Evolutionary conservation across 2,113 vertebrate species (phyloP).

Genomic region (Melierax canorus): DNA sequence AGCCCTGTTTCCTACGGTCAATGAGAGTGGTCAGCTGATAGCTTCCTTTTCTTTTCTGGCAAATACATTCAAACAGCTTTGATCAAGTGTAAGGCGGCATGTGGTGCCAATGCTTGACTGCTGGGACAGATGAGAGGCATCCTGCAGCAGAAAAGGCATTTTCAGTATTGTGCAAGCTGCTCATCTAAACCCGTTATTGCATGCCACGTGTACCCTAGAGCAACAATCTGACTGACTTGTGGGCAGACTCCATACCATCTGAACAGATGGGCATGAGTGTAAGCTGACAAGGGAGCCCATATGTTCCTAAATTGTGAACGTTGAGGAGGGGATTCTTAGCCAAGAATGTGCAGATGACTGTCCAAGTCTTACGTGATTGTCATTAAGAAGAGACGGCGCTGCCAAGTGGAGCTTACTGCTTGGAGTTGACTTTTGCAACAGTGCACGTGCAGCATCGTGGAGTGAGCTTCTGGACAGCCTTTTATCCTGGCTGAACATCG

Average conservation of each 20-base stretch:
- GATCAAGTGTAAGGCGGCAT: neutral
- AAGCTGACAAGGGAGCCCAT: constrained; percentile 64
- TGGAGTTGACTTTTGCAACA: neutral
- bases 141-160: neutral
- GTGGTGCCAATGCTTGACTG: neutral
- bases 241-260: constrained; percentile 36
- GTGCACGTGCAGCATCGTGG: neutral
- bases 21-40: neutral
- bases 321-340: constrained; percentile 16
- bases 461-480: neutral
- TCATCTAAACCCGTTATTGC: neutral
- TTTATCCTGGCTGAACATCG: neutral
- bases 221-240: constrained; percentile 31
- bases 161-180: neutral
- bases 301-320: constrained; percentile 61
- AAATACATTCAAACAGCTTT: neutral
- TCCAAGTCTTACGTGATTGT: neutral
- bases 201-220: constrained; percentile 7
- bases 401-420: neutral
- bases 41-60: neutral
- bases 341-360: constrained; percentile 57
- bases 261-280: constrained; percentile 64
- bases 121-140: neutral
- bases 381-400: neutral
- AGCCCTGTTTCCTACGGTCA: neutral